Evolutionary conservation across 2,113 vertebrate species (phyloP).

Genomic region (Hemibagrus wyckioides): DNA sequence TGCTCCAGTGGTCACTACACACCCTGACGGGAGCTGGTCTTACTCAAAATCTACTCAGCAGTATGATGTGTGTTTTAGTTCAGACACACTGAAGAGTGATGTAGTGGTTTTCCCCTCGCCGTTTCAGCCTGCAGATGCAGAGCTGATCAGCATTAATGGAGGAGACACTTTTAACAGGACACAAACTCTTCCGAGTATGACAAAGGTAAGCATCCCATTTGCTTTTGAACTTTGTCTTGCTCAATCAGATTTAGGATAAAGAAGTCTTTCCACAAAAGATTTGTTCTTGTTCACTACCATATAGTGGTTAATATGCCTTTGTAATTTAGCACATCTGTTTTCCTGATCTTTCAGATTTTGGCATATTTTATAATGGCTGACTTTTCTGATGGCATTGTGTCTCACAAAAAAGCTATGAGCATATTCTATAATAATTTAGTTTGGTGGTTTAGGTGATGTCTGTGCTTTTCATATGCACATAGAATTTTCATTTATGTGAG

Average conservation of each 20-base stretch:
- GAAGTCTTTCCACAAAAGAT: neutral
- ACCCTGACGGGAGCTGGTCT: constrained; percentile 65
- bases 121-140: constrained; percentile 38
- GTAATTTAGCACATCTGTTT: neutral
- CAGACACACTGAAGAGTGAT: constrained; percentile 56
- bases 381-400: neutral
- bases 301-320: neutral
- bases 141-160: constrained; percentile 47
- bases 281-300: neutral
- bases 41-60: constrained; percentile 68
- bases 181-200: constrained; percentile 48
- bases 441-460: neutral
- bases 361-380: neutral
- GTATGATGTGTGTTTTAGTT: constrained; percentile 66
- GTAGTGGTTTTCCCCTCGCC: constrained; percentile 41
- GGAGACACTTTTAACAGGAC: constrained; percentile 54
- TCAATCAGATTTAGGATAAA: neutral
- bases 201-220: neutral
- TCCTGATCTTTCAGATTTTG: neutral
- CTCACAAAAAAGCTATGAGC: neutral
- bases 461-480: neutral
- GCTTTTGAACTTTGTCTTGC: neutral
- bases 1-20: constrained; percentile 52
- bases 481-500: neutral
- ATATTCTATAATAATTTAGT: neutral